Evolutionary conservation across 2,888 invertebrate species (phyloP), one percentile per base, ranked within the genome.

Genomic region (Plagodis pulveraria): DNA sequence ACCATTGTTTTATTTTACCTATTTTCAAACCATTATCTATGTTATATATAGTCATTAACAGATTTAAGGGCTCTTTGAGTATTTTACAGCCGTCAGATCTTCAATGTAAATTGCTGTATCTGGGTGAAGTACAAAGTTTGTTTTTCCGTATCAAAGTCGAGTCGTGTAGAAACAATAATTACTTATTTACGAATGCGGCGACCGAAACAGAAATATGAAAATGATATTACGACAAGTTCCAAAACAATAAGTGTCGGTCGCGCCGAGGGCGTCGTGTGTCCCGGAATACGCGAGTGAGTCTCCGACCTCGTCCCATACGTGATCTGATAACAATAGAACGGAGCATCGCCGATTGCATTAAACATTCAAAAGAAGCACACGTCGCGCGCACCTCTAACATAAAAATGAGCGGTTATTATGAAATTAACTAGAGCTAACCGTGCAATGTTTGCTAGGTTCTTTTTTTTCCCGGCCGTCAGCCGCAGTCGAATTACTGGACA

Each of bases 361-460:
- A 91, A 89, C 80, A 90, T 92, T 91, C 88, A 90, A 67, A 62
- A 75, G 72, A 65, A 80, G 75, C 81, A 82, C 81, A 86, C 84
- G 81, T 84, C 83, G 78, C 79, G 70, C 67, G 67, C 81, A 73
- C 83, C 79, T 66, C 84, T 85, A 81, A 89, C 87, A 87, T 90
- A 92, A 91, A 93, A 93, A 92, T 92, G 87, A 89, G 84, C 85
- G 83, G 83, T 86, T 91, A 87, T 93, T 91, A 91, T 89, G 90
- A 88, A 92, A 93, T 92, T 92, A 91, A 83, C 85, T 80, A 77
- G 80, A 82, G 81, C 80, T 81, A 83, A 80, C 84, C 83, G 82
- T 79, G 76, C 76, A 73, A 73, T 77, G 82, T 80, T 78, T 79
- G 81, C 80, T 81, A 72, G 72, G 72, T 83, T 86, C 89, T 89